Conservation (phyloP, 1,140 invertebrate genomes). For the Schlechtendalia chinensis region DNA sequence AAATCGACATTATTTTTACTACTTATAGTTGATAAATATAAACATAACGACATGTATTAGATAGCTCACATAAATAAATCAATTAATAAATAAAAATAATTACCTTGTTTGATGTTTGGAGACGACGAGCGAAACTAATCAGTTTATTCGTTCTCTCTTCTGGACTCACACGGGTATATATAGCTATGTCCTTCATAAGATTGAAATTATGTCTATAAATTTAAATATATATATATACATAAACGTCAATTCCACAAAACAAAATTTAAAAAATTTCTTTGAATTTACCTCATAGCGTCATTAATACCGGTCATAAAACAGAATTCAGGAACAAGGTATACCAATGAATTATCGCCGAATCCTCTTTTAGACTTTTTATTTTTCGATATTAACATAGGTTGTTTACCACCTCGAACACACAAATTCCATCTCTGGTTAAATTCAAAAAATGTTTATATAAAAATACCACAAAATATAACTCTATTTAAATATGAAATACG, state of each 20-base stretch:
- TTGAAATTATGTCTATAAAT: conserved; percentile 57
- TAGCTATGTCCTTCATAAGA: conserved; percentile 65
- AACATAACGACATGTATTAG: too few relatives aligned
- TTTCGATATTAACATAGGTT: conserved; percentile 49
- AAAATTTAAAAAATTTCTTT: neutral
- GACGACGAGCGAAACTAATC: conserved; percentile 61
- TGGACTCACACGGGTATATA: conserved; percentile 67
- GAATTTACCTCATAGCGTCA: conserved; percentile 58
- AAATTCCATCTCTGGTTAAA: conserved; percentile 48
- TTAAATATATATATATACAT: neutral
- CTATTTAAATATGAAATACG: conserved; percentile 55
- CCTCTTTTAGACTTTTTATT: conserved; percentile 63
- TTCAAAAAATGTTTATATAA: neutral
- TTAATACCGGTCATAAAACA: conserved; percentile 74
- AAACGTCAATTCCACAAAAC: neutral
- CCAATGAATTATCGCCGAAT: conserved; percentile 60
- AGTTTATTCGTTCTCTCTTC: conserved; percentile 63
- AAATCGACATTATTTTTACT: too few relatives aligned
- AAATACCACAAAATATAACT: too few relatives aligned
- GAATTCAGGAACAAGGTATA: conserved; percentile 78
- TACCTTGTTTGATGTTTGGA: conserved; percentile 55
- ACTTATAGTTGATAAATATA: too few relatives aligned
- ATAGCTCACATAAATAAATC: too few relatives aligned
- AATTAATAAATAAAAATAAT: too few relatives aligned
- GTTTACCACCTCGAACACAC: neutral